Conservation (phyloP, 2,113 vertebrate species). For the Ctenodactylus gundi region DNA sequence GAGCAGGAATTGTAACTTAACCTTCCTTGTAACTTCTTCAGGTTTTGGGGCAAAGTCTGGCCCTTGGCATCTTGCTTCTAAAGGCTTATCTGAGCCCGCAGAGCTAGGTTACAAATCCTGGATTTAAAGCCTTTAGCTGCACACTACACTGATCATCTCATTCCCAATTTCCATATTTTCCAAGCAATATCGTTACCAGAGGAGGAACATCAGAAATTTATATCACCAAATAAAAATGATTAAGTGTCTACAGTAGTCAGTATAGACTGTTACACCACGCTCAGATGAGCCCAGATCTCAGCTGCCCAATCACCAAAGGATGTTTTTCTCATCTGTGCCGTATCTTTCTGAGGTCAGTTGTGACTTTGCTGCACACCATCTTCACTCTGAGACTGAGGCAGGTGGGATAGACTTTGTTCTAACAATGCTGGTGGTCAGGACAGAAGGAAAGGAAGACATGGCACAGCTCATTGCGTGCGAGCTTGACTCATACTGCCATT, state of each 20-base stretch:
- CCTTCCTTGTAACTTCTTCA: not conserved
- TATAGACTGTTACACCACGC: not conserved
- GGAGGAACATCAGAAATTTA: conserved; percentile 21
- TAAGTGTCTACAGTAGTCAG: not conserved
- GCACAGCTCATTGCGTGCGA: not conserved
- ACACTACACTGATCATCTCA: not conserved
- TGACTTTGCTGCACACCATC: not conserved
- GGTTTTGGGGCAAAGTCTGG: not conserved
- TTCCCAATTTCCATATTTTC: not conserved
- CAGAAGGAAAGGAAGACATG: not conserved
- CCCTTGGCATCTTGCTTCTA: not conserved
- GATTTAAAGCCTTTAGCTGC: conserved; percentile 28
- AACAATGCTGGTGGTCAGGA: not conserved
- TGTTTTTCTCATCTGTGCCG: not conserved
- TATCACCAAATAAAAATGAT: not conserved
- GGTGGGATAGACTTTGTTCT: not conserved
- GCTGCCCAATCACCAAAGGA: not conserved
- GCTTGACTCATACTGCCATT: not conserved
- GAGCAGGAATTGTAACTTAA: not conserved
- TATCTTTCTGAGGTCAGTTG: not conserved
- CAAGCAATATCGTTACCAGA: not conserved
- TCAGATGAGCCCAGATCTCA: not conserved
- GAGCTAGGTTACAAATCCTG: conserved; percentile 5
- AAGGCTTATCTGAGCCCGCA: not conserved
- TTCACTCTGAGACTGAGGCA: not conserved